Evolutionary conservation across 2,888 invertebrate genomes (phyloP).

Genomic region (Oscheius sp.): DNA sequence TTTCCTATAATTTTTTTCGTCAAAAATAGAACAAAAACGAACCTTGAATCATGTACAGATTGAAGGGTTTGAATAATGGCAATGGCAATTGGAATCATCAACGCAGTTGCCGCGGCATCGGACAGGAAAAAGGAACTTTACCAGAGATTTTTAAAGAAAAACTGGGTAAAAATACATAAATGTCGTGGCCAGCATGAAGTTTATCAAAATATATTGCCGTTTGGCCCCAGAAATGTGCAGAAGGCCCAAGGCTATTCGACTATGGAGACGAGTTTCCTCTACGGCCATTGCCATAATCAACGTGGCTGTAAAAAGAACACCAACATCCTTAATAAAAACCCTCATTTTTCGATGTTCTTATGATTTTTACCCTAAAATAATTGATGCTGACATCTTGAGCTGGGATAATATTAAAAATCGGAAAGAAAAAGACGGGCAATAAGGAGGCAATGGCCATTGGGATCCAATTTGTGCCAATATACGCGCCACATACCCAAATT

Average conservation of each 20-base stretch:
- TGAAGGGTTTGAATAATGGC: conserved; percentile 79
- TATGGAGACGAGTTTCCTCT: conserved; percentile 51
- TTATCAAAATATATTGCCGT: conserved; percentile 47
- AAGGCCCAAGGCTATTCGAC: conserved; percentile 53
- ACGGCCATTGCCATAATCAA: conserved; percentile 59
- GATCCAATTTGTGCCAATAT: conserved; percentile 55
- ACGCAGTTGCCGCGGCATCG: conserved; percentile 78
- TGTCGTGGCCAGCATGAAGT: conserved; percentile 51
- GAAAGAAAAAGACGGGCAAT: conserved; percentile 59
- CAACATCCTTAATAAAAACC: conserved; percentile 57
- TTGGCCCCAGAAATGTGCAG: conserved; percentile 50
- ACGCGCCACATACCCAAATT: conserved; percentile 50
- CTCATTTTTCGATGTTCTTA: too few relatives aligned
- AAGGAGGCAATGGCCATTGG: conserved; percentile 60
- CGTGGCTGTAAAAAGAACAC: conserved; percentile 48
- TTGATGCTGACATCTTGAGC: conserved; percentile 45
- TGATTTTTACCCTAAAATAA: conserved; percentile 44
- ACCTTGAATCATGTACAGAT: background rate
- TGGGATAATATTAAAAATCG: conserved; percentile 52
- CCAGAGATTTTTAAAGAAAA: background rate
- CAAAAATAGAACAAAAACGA: too few relatives aligned
- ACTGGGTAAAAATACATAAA: conserved; percentile 42
- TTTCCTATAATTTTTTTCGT: background rate
- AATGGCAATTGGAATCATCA: conserved; percentile 92
- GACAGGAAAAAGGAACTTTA: conserved; percentile 52